Base-by-base conservation (phyloP, 2,113 vertebrate species). In the Notechis scutatus region DNA sequence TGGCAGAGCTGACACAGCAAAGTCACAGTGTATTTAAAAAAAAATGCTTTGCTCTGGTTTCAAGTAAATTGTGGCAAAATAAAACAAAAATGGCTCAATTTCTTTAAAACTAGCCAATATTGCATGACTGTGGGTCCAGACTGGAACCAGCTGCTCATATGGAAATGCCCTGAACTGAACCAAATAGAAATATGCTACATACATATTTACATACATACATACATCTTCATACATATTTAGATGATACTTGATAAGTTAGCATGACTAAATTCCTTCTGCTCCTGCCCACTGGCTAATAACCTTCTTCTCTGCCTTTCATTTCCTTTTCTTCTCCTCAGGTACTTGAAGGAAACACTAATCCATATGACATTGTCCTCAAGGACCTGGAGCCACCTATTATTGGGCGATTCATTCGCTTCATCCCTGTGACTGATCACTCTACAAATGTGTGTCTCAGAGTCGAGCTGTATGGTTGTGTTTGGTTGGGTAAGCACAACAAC, bases 361-460 rank as follows among this genome's bases (percentile, higher is more conserved):
- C 99, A 1, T 99, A 99, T 0, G 99, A 99, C 85, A 98, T 98
- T 0, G 98, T 99, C 56, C 98, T 99, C 93, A 99, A 99, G 97
- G 99, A 99, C 94, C 96, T 99, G 97, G 99, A 99, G 95, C 99
- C 99, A 0, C 99, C 99, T 24, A 98, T 99, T 42, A 98, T 99
- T 0, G 99, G 98, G 3, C 98, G 98, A 88, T 99, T 98, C 15
- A 97, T 99, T 6, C 99, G 99, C 94, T 99, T 99, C 96, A 98
- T 99, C 96, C 99, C 99, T 0, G 97, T 99, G 95, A 99, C 98
- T 0, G 98, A 99, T 95, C 98, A 98, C 95, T 99, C 98, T 94
- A 98, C 98, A 98, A 99, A 98, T 0, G 99, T 99, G 93, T 99
- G 99, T 87, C 98, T 99, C 98, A 98, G 99, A 0, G 99, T 99